Base-by-base conservation (phyloP, 2,113 vertebrate species). In the Cynocephalus volans region DNA sequence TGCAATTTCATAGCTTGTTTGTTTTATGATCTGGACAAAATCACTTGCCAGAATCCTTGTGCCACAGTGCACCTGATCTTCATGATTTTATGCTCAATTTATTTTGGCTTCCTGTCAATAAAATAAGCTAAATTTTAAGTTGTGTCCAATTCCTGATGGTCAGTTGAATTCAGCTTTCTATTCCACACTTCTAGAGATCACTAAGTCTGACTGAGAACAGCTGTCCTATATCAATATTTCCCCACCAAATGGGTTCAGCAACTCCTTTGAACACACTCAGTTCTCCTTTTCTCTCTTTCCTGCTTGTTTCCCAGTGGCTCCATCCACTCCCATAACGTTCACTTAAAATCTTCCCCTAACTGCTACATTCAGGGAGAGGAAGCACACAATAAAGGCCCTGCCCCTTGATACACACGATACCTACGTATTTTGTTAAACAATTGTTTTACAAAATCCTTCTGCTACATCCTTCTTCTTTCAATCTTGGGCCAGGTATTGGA, bases 101-200 rank as follows among this genome's bases (percentile, higher is more conserved):
- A 19, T 41, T 80, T 94, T 81, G 45, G 58, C 52, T 95, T 97
- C 81, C 52, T 83, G 9, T 36, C 52, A 76, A 48, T 77, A 77
- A 62, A 83, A 45, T 45, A 70, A 72, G n/a, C 23, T 79, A 73
- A 1, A 10, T 73, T 96, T 48, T 81, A 41, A 11, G 79, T 8
- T 90, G 1, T 65, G 21, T 77, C 6, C 13, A 72, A 50, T 93
- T 81, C 8, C 36, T 76, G 62, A 70, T 17, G 1, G 2, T 65
- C 45, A 76, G 6, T 87, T 21, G 76, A 91, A 85, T 82, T 93
- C 15, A 45, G 33, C 23, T 67, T 76, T 64, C 36, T 33, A 36
- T 93, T 82, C 54, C 21, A 10, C 36, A 31, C 11, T 21, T 84
- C 50, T 54, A 80, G 28, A 83, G 76, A 80, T 36, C 17, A 48